Percentiles rank a stretch among this genome's conserved stretches.
phyloP scores from a whole-genome alignment of 2,888 invertebrate genomes.

The Agrilus mali region DNA sequence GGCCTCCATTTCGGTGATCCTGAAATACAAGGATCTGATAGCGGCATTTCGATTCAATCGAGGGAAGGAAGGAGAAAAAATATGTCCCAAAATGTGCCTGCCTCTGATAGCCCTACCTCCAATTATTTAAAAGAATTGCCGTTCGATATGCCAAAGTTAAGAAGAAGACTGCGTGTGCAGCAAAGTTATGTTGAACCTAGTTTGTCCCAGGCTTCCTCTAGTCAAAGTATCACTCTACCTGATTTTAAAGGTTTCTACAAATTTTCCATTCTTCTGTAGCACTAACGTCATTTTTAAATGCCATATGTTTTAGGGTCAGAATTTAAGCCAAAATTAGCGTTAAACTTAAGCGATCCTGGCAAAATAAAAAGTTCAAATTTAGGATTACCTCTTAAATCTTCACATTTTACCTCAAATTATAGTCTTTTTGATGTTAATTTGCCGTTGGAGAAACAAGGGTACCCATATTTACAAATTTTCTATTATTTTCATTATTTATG shows the following conservation, averaged over 20 bases:
- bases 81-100: constrained; percentile 53
- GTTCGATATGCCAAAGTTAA: constrained; percentile 84
- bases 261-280: constrained; percentile 8
- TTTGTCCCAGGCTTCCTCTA: constrained; percentile 70
- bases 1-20: constrained; percentile 54
- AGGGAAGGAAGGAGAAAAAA: constrained; percentile 60
- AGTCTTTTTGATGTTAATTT: constrained; percentile 69
- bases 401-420: constrained; percentile 45
- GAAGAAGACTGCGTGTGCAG: constrained; percentile 58
- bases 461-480: constrained; percentile 11
- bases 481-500: constrained; percentile 1
- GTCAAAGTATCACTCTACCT: constrained; percentile 65
- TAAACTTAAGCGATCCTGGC: constrained; percentile 54
- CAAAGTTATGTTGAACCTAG: constrained; percentile 54
- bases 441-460: constrained; percentile 83
- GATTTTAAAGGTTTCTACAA: constrained; percentile 47
- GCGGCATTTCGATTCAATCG: constrained; percentile 78
- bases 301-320: constrained; percentile 10
- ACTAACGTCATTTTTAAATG: constrained; percentile 6
- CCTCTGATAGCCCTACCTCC: constrained; percentile 57
- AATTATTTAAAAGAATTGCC: constrained; percentile 73
- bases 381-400: constrained; percentile 32
- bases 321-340: constrained; percentile 58
- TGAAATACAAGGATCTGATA: constrained; percentile 76
- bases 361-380: constrained; percentile 33